Percentiles rank a stretch among this genome's conserved stretches.
phyloP scores from a whole-genome alignment of 2,797 vertebrate genomes.

The Pseudochromis fuscus region DNA sequence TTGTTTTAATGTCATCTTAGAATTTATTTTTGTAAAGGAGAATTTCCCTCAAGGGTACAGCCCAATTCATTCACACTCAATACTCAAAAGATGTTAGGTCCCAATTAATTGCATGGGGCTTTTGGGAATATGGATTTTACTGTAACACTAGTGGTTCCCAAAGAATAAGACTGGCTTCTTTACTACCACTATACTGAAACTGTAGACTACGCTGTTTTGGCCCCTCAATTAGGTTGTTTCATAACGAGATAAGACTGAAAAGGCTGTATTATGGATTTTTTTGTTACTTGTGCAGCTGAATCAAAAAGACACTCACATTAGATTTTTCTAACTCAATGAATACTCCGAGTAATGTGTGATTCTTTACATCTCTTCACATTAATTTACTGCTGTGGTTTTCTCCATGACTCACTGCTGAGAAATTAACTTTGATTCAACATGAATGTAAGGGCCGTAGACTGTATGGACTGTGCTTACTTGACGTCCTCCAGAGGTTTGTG shows the following conservation, averaged over 20 bases:
- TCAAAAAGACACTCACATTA: not conserved
- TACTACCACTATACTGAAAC: not conserved
- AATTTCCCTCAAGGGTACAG: slow-evolving; percentile 32
- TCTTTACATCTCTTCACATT: slow-evolving; percentile 4
- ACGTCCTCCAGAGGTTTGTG: too few species aligned
- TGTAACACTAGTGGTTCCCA: slow-evolving; percentile 8
- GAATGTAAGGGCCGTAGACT: not conserved
- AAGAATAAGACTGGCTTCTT: not conserved
- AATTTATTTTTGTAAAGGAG: slow-evolving; percentile 28
- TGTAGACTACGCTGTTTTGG: not conserved
- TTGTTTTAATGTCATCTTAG: slow-evolving; percentile 39
- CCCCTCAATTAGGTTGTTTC: slow-evolving; percentile 12
- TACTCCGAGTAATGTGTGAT: not conserved
- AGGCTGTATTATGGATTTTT: slow-evolving; percentile 1
- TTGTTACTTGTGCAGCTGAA: not conserved
- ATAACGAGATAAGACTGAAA: slow-evolving; percentile 3
- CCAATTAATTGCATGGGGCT: slow-evolving; percentile 53
- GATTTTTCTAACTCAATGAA: slow-evolving; percentile 2
- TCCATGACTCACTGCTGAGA: too few species aligned
- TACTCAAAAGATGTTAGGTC: slow-evolving; percentile 53
- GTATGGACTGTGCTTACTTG: too few species aligned
- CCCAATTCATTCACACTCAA: slow-evolving; percentile 44
- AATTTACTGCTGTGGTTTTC: slow-evolving; percentile 5
- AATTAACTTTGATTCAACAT: not conserved
- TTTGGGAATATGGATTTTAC: slow-evolving; percentile 49